phyloP scores from a whole-genome alignment of 1,140 invertebrate species.

The Phymastichus coffea region DNA sequence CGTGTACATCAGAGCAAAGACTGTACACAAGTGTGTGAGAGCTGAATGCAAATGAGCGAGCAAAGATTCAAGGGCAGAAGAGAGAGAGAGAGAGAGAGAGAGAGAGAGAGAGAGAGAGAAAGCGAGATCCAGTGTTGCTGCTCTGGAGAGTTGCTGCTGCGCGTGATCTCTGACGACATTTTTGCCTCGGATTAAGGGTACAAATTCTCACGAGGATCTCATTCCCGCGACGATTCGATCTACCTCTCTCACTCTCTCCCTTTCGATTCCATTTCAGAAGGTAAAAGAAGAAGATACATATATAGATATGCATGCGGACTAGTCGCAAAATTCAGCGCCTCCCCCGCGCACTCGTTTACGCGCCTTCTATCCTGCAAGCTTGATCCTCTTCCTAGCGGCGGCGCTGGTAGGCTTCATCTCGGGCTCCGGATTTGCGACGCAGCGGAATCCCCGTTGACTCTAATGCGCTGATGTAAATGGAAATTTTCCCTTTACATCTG shows the following conservation, averaged over 20 bases:
- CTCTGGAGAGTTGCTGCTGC: too few species aligned
- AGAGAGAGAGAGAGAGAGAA: background rate
- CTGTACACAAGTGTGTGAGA: slow-evolving; percentile 5
- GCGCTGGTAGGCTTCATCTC: too few species aligned
- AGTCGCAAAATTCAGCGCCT: slow-evolving; percentile 3
- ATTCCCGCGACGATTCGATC: slow-evolving; percentile 25
- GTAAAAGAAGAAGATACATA: background rate
- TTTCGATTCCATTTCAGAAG: slow-evolving; percentile 18
- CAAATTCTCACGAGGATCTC: slow-evolving; percentile 29
- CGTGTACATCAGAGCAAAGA: background rate
- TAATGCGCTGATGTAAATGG: slow-evolving; percentile 25
- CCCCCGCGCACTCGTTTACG: background rate
- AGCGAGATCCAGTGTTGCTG: too few species aligned
- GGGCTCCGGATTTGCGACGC: slow-evolving; percentile 17
- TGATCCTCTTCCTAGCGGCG: background rate
- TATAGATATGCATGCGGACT: background rate
- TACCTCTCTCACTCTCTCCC: slow-evolving; percentile 1
- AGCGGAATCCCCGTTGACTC: slow-evolving; percentile 26
- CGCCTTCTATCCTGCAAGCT: background rate
- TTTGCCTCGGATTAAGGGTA: slow-evolving; percentile 24
- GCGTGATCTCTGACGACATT: too few species aligned
- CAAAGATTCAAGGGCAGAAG: slow-evolving; percentile 15
- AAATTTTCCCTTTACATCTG: slow-evolving; percentile 25
- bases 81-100: background rate
- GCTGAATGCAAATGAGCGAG: slow-evolving; percentile 12